Evolutionary conservation across 2,888 invertebrate species (phyloP).

Genomic region (Drosophila kambysellisi): DNA sequence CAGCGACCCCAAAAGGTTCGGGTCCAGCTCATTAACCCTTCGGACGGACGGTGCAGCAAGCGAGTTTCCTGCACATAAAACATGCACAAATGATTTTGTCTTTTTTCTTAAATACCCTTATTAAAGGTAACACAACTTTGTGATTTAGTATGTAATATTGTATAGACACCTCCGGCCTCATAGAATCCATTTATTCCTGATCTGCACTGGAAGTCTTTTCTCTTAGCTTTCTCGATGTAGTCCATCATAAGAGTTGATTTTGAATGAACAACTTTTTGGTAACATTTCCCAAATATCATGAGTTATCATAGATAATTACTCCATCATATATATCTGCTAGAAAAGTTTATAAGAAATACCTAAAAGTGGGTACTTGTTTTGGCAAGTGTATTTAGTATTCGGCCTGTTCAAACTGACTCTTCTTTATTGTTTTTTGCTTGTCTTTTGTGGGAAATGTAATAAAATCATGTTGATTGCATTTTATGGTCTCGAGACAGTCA

Average conservation of each 20-base stretch:
- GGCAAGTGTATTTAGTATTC: background rate
- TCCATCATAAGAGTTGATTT: background rate
- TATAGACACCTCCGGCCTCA: fast-evolving
- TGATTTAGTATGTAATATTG: too few species aligned
- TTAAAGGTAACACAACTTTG: background rate
- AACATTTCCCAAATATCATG: background rate
- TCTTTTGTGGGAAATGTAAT: slow-evolving; percentile 67
- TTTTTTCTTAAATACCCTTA: background rate
- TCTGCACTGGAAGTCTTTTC: background rate
- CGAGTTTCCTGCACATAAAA: slow-evolving; percentile 62
- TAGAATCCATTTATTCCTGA: background rate
- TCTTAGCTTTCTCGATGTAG: background rate
- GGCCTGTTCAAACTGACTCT: background rate
- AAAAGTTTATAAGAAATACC: background rate
- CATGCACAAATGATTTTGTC: slow-evolving; percentile 31
- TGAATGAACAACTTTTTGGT: background rate
- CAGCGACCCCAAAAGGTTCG: slow-evolving; percentile 52
- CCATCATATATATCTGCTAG: background rate
- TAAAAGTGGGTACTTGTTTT: too few species aligned
- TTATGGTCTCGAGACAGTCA: slow-evolving; percentile 23
- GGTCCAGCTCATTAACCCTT: slow-evolving; percentile 73
- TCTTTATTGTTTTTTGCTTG: slow-evolving; percentile 7
- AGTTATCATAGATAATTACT: background rate
- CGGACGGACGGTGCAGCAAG: background rate
- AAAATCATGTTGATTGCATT: slow-evolving; percentile 68